These are phyloP conservation scores for Hystrix cristata DNA, from an alignment of 2,113 vertebrate species.

Conservation along the genomic window DNA sequence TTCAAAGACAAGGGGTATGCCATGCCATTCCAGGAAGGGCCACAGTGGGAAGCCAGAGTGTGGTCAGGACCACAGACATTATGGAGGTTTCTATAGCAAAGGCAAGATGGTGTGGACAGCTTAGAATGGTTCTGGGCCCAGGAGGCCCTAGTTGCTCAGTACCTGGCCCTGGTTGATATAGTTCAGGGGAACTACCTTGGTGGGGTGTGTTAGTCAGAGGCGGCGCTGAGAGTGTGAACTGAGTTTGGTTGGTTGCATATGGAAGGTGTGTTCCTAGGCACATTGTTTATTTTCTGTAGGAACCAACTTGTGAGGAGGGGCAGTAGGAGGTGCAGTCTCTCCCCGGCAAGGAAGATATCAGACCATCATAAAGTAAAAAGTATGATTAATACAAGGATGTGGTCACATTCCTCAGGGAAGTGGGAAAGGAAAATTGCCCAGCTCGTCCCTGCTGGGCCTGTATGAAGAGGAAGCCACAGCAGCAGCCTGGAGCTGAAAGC, in stretches of 20 bases:
- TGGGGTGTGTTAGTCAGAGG: background rate
- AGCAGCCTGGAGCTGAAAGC: background rate
- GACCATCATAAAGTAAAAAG: background rate
- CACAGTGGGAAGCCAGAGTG: background rate
- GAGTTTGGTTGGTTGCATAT: background rate
- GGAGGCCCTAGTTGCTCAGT: background rate
- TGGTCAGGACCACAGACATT: background rate
- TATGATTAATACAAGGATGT: background rate
- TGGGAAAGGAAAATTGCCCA: background rate
- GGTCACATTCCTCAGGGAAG: background rate
- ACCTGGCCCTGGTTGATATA: background rate
- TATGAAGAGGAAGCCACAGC: background rate
- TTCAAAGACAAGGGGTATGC: background rate
- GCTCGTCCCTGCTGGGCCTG: background rate
- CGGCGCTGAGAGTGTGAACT: background rate
- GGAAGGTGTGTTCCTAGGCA: background rate
- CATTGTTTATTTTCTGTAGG: background rate
- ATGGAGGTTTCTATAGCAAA: background rate
- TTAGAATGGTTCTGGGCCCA: background rate
- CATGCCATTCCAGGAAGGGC: fast-evolving
- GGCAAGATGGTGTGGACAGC: background rate
- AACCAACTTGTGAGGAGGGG: background rate
- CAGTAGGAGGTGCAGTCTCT: background rate
- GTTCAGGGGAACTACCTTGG: background rate
- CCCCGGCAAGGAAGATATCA: background rate